Evolutionary conservation across 2,888 invertebrate genomes (phyloP).

Genomic region (Loripinus fragilis): DNA sequence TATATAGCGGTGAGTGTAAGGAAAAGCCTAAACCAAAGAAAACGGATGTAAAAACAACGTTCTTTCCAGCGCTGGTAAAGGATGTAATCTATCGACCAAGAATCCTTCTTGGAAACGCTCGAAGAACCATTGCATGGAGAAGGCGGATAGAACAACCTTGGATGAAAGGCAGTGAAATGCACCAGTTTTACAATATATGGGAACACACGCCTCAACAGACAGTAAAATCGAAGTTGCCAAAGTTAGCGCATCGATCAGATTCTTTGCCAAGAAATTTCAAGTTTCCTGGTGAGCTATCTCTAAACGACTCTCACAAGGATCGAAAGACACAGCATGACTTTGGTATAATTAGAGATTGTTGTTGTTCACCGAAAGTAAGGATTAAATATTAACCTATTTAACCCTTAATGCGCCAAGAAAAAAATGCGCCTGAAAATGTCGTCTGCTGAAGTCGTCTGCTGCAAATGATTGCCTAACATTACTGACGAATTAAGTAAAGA

Average conservation of each 20-base stretch:
- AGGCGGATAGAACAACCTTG: constrained; percentile 1
- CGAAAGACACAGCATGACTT: constrained; percentile 2
- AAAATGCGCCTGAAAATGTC: no score
- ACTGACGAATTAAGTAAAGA: no score
- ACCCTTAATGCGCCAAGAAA: no score
- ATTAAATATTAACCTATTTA: no score
- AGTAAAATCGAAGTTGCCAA: neutral
- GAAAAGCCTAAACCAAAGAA: neutral
- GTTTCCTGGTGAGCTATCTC: constrained; percentile 1
- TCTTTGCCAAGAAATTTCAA: constrained; percentile 5
- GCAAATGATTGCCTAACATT: no score
- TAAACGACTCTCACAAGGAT: neutral
- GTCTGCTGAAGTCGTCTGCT: no score
- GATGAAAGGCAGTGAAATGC: constrained; percentile 15
- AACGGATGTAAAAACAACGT: neutral
- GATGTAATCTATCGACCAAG: neutral
- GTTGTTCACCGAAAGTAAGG: neutral
- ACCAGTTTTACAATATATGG: constrained; percentile 6
- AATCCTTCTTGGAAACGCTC: neutral
- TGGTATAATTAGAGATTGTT: neutral
- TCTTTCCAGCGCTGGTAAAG: neutral
- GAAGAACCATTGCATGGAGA: neutral
- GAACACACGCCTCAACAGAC: neutral
- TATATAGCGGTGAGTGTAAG: neutral
- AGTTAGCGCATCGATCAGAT: neutral